phyloP scores from a whole-genome alignment of 2,113 vertebrate genomes.

The Columbina picui region DNA sequence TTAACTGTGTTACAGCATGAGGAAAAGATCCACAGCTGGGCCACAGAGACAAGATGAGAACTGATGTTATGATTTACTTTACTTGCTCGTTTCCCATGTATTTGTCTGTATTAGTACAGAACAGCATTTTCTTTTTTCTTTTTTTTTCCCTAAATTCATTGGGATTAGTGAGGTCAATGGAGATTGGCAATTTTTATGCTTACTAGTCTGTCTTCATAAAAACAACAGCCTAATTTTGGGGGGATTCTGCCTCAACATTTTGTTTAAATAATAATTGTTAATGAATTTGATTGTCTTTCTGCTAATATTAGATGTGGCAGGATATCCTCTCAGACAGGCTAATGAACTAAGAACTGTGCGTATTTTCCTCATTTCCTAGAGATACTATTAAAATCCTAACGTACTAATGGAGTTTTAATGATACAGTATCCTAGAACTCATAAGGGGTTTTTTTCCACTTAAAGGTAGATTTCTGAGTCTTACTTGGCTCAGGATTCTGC shows the following conservation, averaged over 20 bases:
- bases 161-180: not conserved
- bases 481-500: constrained; percentile 45
- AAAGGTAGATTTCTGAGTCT: constrained; percentile 63
- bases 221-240: not conserved
- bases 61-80: not conserved
- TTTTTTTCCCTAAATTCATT: not conserved
- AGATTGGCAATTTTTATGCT: not conserved
- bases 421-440: constrained; percentile 60
- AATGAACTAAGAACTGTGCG: constrained; percentile 73
- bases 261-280: constrained; percentile 33
- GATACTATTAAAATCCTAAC: constrained; percentile 70
- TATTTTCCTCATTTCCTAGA: constrained; percentile 75
- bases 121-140: accelerated
- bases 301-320: constrained; percentile 53
- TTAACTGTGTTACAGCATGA: not conserved
- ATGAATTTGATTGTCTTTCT: constrained; percentile 59
- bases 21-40: not conserved
- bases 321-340: constrained; percentile 65
- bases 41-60: not conserved
- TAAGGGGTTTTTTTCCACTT: constrained; percentile 54
- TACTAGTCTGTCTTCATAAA: not conserved
- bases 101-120: not conserved
- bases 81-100: not conserved
- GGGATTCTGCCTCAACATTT: not conserved
- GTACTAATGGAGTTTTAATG: constrained; percentile 80